Evolutionary conservation across 2,797 vertebrate genomes (phyloP).

Genomic region (Cichlasoma orientale): DNA sequence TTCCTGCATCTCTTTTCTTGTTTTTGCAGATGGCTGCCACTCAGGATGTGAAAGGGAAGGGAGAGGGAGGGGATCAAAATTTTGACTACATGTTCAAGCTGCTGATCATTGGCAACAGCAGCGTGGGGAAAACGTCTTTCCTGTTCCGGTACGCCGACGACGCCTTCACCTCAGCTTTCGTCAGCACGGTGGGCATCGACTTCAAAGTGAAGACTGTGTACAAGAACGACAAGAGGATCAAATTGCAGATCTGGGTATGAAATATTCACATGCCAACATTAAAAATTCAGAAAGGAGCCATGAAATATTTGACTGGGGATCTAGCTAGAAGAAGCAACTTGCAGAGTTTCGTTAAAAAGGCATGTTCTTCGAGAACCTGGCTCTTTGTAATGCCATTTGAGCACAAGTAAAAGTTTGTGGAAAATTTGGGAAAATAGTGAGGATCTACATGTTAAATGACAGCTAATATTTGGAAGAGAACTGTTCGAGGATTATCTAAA

Average conservation of each 20-base stretch:
- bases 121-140: conserved; percentile 96
- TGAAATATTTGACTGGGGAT: conserved; percentile 14
- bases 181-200: conserved; percentile 98
- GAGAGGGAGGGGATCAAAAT: conserved; percentile 93
- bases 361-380: neutral
- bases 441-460: conserved; percentile 6
- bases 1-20: conserved; percentile 1
- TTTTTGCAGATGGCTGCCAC: conserved; percentile 90
- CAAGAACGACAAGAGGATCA: conserved; percentile 98
- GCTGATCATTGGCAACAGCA: conserved; percentile 98
- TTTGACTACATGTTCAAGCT: conserved; percentile 99
- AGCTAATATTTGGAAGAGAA: conserved; percentile 2
- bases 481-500: conserved; percentile 30
- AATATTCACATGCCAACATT: conserved; percentile 21
- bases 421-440: neutral
- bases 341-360: neutral
- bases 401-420: neutral
- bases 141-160: conserved; percentile 97
- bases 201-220: conserved; percentile 99
- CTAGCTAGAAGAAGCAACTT: neutral
- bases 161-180: conserved; percentile 96
- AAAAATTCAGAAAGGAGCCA: conserved; percentile 20
- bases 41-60: conserved; percentile 95
- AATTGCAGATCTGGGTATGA: conserved; percentile 97
- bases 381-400: neutral